Evolutionary conservation across 2,888 invertebrate species (phyloP), one percentile per base, ranked within the genome.

Genomic region (Nowickia ferox): DNA sequence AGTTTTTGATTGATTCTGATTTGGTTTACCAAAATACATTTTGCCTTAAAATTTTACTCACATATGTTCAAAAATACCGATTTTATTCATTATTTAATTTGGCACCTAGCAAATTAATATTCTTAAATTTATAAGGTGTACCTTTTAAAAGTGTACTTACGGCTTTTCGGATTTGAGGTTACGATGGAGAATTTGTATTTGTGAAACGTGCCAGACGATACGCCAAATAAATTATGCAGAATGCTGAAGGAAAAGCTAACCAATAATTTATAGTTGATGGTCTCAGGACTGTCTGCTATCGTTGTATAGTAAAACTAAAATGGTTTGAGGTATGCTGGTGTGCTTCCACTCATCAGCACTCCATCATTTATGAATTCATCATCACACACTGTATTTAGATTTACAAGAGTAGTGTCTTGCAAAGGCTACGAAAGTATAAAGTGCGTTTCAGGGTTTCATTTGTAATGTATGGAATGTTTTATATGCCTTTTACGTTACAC

Each of bases 171-270:
- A n/a, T n/a, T n/a, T n/a, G n/a, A n/a, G n/a, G n/a, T n/a, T n/a
- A n/a, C n/a, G n/a, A n/a, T n/a, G 13, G 2, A 17, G 38, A 53
- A 3, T 51, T 9, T 22, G n/a, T 68, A 19, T 48, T 9, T 40
- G 19, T 22, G 8, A 66, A 46, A 66, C 66, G 57, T 66, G 66
- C 19, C 46, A 19, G 30, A 30, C 46, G 6, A 44, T 46, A n/a
- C 5, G 51, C 46, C 17, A 66, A 13, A 8, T 30, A 17, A 66
- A 76, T 46, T 76, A 19, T 55, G 42, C 30, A 19, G 42, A 65
- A n/a, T 11, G 46, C 30, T 46, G 38, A n/a, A 57, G 19, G 6
- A 13, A 30, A 44, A 75, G 22, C n/a, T 53, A 65, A 44, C 5
- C 51, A 75, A n/a, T 38, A 9, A 15, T 57, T 71, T 46, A 5